Base-by-base conservation (phyloP, 2,113 vertebrate species). In the Callipepla squamata region DNA sequence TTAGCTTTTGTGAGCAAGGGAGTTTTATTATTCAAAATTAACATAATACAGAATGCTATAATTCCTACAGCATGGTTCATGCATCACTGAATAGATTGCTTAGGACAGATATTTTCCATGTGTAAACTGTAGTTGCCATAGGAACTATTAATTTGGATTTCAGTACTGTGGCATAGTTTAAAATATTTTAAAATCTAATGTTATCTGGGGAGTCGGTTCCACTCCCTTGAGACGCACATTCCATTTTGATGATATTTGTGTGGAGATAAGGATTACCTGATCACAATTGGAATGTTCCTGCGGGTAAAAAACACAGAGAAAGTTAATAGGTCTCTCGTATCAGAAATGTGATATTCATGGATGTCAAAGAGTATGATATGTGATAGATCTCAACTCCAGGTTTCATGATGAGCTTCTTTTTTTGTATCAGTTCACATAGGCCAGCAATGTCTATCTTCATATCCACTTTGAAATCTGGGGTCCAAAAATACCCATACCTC, bases 1-100 rank as follows among this genome's bases (percentile, higher is more conserved):
- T 89, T 87, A 74, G 44, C 48, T 25, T 84, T 88, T 76, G 72
- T 90, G 51, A 93, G n/a, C 83, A 91, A 55, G 5, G 81, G 58
- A 61, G 4, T 81, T 55, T 68, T 58, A 84, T 11, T 53, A 48
- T n/a, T 68, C 82, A 58, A 66, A 87, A 86, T 73, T 47, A 82
- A 32, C 16, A 20, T 21, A 25, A 78, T 19, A 74, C 13, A 62
- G 94, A 87, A 74, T 19, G 15, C 15, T 59, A 25, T 77, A 28
- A 63, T 74, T 89, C n/a, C 45, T 73, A 32, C 36, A 34, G 48
- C 45, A 53, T 69, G 59, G 67, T 58, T 78, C 36, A 63, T 51
- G n/a, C 75, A 89, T 40, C 2, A 1, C 58, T 83, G 76, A 67
- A 36, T 65, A n/a, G 51, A n/a, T 67, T 80, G 28, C 65, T 88